These are phyloP conservation scores for Crocidura indochinensis DNA, from an alignment of 2,797 vertebrate genomes.

Conservation along the genomic window DNA sequence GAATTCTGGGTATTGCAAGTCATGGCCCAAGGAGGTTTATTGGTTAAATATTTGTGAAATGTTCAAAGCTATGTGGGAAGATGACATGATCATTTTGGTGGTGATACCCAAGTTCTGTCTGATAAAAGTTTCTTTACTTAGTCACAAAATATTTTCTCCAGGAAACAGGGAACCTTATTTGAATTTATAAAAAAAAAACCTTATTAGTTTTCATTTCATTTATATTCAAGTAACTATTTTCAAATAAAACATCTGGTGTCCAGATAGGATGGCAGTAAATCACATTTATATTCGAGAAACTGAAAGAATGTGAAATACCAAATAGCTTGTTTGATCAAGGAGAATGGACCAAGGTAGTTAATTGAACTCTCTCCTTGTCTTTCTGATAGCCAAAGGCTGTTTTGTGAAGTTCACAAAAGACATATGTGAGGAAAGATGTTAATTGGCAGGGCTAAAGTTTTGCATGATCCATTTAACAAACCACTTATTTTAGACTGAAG, in stretches of 20 bases:
- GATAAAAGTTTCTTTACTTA: constrained; percentile 84
- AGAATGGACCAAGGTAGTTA: constrained; percentile 57
- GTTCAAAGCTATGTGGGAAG: constrained; percentile 78
- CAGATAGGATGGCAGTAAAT: constrained; percentile 81
- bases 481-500: constrained; percentile 54
- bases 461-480: constrained; percentile 76
- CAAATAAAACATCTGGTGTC: constrained; percentile 70
- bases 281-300: constrained; percentile 52
- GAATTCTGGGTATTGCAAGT: constrained; percentile 79
- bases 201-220: constrained; percentile 79
- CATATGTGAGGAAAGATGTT: constrained; percentile 35
- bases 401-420: constrained; percentile 64
- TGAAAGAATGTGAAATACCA: constrained; percentile 43
- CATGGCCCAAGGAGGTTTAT: constrained; percentile 47
- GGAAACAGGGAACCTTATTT: constrained; percentile 82
- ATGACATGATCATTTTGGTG: constrained; percentile 75
- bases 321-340: constrained; percentile 67
- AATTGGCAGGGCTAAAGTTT: constrained; percentile 58
- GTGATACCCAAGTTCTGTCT: constrained; percentile 77
- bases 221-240: constrained; percentile 25
- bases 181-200: constrained; percentile 83
- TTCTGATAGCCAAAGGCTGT: constrained; percentile 66
- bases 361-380: constrained; percentile 64
- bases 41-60: constrained; percentile 65
- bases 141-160: constrained; percentile 83